A percentile compares a stretch with the other conserved stretches of the same genome.
Evolutionary conservation across 2,888 invertebrate species (phyloP).

Genomic region (Drosophila nr. perissopoda): DNA sequence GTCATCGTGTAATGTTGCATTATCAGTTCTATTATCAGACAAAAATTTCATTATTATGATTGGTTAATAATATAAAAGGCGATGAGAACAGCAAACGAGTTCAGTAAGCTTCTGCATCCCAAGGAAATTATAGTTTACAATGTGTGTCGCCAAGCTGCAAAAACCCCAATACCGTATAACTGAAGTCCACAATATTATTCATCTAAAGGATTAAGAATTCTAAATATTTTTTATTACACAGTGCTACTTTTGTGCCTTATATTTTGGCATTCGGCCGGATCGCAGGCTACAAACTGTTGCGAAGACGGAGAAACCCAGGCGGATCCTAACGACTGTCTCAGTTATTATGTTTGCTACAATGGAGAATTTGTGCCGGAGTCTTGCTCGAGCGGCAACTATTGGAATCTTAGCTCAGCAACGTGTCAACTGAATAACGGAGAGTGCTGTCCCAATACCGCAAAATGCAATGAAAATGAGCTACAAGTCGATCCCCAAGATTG

Average conservation of each 20-base stretch:
- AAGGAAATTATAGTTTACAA: slow-evolving; percentile 21
- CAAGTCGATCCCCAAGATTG: slow-evolving; percentile 39
- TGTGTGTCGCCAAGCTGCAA: slow-evolving; percentile 15
- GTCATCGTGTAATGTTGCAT: slow-evolving; percentile 20
- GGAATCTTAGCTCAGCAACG: background rate
- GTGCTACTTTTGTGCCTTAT: slow-evolving; percentile 33
- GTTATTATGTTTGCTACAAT: slow-evolving; percentile 47
- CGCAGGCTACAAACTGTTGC: slow-evolving; percentile 43
- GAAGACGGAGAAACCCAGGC: slow-evolving; percentile 45
- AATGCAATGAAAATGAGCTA: slow-evolving; percentile 33
- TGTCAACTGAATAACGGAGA: slow-evolving; percentile 30
- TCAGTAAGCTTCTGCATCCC: slow-evolving; percentile 40
- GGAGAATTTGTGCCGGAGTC: slow-evolving; percentile 38
- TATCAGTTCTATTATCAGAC: slow-evolving; percentile 42
- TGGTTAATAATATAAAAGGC: slow-evolving; percentile 57
- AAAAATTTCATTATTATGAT: slow-evolving; percentile 52
- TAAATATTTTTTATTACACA: slow-evolving; percentile 3
- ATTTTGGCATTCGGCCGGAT: slow-evolving; percentile 34
- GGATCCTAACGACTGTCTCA: slow-evolving; percentile 36
- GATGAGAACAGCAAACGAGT: slow-evolving; percentile 6
- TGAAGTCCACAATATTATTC: background rate
- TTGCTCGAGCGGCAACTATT: slow-evolving; percentile 35
- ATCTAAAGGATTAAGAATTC: background rate
- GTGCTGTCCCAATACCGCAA: slow-evolving; percentile 9
- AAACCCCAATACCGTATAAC: slow-evolving; percentile 18